Evolutionary conservation across 2,113 vertebrate species (phyloP).

Genomic region (Lepus americanus): DNA sequence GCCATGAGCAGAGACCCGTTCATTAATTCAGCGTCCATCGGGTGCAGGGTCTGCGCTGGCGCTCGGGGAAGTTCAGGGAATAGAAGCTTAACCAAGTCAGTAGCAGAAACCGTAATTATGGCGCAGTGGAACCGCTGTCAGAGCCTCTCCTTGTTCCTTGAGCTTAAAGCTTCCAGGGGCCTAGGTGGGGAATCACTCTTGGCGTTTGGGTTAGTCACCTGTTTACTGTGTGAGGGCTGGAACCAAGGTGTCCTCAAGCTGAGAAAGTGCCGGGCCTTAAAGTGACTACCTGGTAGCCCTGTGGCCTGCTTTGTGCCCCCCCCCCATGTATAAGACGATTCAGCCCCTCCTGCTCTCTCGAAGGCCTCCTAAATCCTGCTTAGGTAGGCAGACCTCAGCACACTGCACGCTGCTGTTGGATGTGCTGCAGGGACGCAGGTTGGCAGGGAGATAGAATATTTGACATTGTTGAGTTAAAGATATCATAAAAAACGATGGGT

Average conservation of each 20-base stretch:
- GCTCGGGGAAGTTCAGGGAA: neutral
- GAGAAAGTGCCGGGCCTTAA: neutral
- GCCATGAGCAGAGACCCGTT: neutral
- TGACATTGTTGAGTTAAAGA: slow-evolving; percentile 10
- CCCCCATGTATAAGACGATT: neutral
- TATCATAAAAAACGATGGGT: neutral
- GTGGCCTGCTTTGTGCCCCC: neutral
- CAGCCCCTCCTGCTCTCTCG: neutral
- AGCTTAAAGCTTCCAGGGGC: neutral
- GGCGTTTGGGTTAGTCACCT: neutral
- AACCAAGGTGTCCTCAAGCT: neutral
- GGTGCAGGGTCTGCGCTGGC: neutral
- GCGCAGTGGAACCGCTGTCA: neutral
- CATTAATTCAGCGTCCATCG: neutral
- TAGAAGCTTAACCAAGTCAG: neutral
- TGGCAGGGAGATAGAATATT: neutral
- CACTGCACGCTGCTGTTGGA: neutral
- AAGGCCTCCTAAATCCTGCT: neutral
- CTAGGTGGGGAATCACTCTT: neutral
- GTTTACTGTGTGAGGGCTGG: neutral
- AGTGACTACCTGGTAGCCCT: neutral
- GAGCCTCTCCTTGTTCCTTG: neutral
- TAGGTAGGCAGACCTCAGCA: neutral
- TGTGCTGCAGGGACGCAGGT: neutral
- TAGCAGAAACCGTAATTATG: neutral